These are phyloP conservation scores for Neosilurus hyrtlii DNA, from an alignment of 2,797 vertebrate genomes.

Conservation along the genomic window DNA sequence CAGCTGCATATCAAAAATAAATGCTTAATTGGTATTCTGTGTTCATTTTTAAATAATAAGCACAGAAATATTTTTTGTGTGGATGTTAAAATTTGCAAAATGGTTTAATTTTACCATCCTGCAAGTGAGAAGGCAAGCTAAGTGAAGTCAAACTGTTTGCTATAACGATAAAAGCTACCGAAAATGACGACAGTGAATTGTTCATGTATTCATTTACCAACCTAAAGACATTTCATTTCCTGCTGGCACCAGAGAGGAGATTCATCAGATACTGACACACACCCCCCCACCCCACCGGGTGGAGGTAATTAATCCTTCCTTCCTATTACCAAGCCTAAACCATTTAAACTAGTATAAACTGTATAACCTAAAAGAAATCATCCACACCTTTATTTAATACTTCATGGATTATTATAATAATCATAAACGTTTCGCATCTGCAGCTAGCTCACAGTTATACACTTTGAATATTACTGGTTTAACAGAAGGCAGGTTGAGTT, in stretches of 20 bases:
- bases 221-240: slow-evolving; percentile 2
- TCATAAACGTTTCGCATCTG: background rate
- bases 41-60: background rate
- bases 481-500: background rate
- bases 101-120: background rate
- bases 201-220: background rate
- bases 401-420: background rate
- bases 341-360: background rate
- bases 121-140: background rate
- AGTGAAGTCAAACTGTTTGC: background rate
- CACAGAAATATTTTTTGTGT: no score
- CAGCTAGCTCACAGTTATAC: background rate
- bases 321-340: background rate
- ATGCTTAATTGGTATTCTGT: background rate
- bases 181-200: background rate
- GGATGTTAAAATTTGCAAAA: background rate
- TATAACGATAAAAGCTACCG: background rate
- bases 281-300: no score
- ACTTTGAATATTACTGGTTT: background rate
- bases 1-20: background rate
- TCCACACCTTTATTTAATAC: background rate
- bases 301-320: no score
- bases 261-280: background rate
- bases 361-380: background rate
- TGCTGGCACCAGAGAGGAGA: background rate